Evolutionary conservation across 2,888 invertebrate species (phyloP).

Genomic region (Pherbina coryleti): DNA sequence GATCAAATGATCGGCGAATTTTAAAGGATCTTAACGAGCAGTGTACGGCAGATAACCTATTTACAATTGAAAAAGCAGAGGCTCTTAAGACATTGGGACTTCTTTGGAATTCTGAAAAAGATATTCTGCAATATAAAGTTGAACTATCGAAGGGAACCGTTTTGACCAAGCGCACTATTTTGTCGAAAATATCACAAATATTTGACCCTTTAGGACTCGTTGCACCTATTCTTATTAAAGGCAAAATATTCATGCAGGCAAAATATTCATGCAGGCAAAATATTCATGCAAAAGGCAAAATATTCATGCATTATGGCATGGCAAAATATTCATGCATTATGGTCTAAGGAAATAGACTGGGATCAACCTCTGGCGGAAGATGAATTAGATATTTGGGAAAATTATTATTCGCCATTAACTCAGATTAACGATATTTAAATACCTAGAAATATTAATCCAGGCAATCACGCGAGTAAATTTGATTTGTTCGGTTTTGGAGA

Average conservation of each 20-base stretch:
- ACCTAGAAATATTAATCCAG: too few species aligned
- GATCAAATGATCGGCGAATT: constrained; percentile 1
- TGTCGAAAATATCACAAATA: too few species aligned
- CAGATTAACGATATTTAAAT: too few species aligned
- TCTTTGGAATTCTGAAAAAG: constrained; percentile 2
- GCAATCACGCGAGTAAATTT: too few species aligned
- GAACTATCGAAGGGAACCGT: neutral
- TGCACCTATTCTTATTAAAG: neutral
- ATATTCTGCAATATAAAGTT: neutral
- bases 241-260: neutral
- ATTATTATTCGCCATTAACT: too few species aligned
- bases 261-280: neutral
- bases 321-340: constrained; percentile 34
- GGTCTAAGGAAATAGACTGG: neutral
- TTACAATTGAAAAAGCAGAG: constrained; percentile 9
- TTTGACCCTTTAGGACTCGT: too few species aligned
- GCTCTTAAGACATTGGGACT: neutral
- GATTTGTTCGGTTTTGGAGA: too few species aligned
- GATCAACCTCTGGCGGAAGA: neutral
- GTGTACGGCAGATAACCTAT: constrained; percentile 7
- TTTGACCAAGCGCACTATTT: neutral
- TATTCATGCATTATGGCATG: constrained; percentile 42
- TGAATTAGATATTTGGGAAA: neutral
- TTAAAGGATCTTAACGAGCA: neutral
- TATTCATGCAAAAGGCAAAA: constrained; percentile 19